Evolutionary conservation across 2,888 invertebrate species (phyloP), one percentile per base, ranked within the genome.

Genomic region (Cephus rjabovi): DNA sequence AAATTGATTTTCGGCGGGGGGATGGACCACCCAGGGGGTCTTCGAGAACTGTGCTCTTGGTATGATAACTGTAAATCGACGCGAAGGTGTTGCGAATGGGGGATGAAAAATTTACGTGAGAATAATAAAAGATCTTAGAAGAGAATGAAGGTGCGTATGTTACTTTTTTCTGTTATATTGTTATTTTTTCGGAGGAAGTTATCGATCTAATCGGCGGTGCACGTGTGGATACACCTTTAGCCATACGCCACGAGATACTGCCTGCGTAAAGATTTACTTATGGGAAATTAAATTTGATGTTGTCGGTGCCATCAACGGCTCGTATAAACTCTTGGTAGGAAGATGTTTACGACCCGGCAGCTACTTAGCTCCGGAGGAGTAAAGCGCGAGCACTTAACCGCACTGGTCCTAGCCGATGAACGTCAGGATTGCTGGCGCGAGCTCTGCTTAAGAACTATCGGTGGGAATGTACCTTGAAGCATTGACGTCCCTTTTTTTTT

Each of bases 231-330:
- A 30, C 35, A 35, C 74, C 74, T 74, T 74, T 33, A 74, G 23
- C 23, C 35, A 35, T 56, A 34, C 15, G 74, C 30, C 74, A 74
- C 34, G 34, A 30, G 31, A 12, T 33, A 23, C 74, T 74, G 23
- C 35, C 35, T 35, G 37, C 34, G 85, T 82, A 86, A 85, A 89
- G 87, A 90, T 90, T 90, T 89, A 89, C 87, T 89, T 86, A 85
- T 86, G 86, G 83, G 87, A 89, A 89, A 89, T 87, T 86, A 89
- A 89, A 90, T 89, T 89, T 88, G 86, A 89, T 88, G 87, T 84
- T 84, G 86, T 85, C 83, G 85, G 85, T 83, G 87, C 86, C 89
- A 89, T 90, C 88, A 90, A 88, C 87, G 87, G 88, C 87, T 89
- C 89, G 87, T 89, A 89, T 88, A 88, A 88, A 85, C 87, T 83